Evolutionary conservation across 2,797 vertebrate genomes (phyloP), one percentile per base, ranked within the genome.

Genomic region (Centroberyx gerrardi): DNA sequence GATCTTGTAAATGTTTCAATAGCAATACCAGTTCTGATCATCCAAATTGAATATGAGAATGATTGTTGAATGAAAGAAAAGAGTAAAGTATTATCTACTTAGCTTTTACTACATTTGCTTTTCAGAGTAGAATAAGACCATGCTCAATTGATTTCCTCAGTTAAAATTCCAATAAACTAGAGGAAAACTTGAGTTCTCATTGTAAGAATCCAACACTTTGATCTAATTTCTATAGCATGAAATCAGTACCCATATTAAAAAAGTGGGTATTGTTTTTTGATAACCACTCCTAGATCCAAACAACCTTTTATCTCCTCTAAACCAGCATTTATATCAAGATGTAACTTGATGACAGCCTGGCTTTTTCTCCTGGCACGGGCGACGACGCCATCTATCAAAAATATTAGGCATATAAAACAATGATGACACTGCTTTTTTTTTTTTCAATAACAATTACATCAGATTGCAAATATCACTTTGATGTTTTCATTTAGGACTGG

Each of bases 401-500:
- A 29, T 27, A 60, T 9, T 7, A 49, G 51, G 44, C 5, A 51
- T 49, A 80, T 77, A 58, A 59, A 74, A 82, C 70, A 68, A 63
- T 29, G 73, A 59, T 59, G 68, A 74, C 53, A 68, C 42, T 46
- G 22, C 15, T 58, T 42, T 38, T 46, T 65, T 33, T 63, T 28
- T 18, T 15, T 44, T 27, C 5, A 48, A 52, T 73, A 49, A 42
- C 18, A 49, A 75, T 79, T 70, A 74, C 64, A 72, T 84, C 69
- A 81, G 76, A 80, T 78, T 66, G 59, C 58, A 78, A 51, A 62
- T 59, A 56, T 52, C 1, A 36, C 82, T 90, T 88, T 91, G 81
- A 90, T 82, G 86, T 82, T 82, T 91, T 86, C 68, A 78, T 83
- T 87, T 73, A 28, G 56, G 18, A 66, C 84, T 90, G 86, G 82